Evolutionary conservation across 2,888 invertebrate species (phyloP), one percentile per base, ranked within the genome.

Genomic region (Ormyrus pomaceus): DNA sequence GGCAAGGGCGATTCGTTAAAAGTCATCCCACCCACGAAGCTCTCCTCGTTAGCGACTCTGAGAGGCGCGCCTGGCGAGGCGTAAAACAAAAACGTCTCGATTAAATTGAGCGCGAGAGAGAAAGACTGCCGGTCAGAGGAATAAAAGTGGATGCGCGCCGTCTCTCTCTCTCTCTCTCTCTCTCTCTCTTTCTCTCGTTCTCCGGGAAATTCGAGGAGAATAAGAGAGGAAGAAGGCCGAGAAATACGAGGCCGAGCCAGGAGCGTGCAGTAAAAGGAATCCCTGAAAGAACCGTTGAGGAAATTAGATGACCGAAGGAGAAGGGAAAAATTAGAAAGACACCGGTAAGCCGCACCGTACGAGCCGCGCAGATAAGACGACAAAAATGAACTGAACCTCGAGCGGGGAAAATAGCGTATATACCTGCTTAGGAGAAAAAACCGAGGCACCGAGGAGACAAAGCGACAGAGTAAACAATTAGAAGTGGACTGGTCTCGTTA

Each of bases 81-180:
- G 84, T 83, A 83, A 85, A 84, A 85, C 84, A 86, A 87, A 87
- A 87, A 87, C 84, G 84, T 85, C 84, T 83, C 84, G 84, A 84
- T 83, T 84, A 86, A 87, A 87, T 87, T 84, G 86, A 86, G 85
- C 84, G 84, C 83, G 83, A 83, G 84, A 83, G 82, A 62, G 61
- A 62, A 56, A 53, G 45, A 13, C 9, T 34, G 6, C 19, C 50
- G 50, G 13, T 9, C 19, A 70, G 64, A 77, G 4, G 61, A 68
- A 76, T 76, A 48, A 62, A 69, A 62, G 69, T 69, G 55, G 69
- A 69, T 69, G 62, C 50, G 13, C 34, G 50, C 51, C 45, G 34
- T 10, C 45, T 7, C 34, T 68, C 55, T 19, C 11, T 6, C 19
- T 34, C 34, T 68, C 55, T 19, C 11, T 6, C 19, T 34, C 72